These are phyloP conservation scores for Platycercus adscitus DNA, from an alignment of 2,113 vertebrate genomes.

Conservation along the genomic window DNA sequence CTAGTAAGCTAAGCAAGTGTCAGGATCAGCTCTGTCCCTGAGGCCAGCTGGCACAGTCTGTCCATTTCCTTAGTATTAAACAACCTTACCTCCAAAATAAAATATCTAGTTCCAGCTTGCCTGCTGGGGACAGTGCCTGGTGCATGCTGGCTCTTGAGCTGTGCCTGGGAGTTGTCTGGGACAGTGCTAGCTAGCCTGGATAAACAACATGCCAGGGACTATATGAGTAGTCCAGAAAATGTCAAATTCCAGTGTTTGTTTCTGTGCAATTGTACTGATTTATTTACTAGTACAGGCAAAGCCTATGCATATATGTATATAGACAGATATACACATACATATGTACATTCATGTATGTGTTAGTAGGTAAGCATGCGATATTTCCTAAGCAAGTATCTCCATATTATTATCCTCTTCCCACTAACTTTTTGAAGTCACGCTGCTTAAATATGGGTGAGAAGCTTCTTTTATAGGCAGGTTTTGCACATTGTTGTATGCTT, in stretches of 20 bases:
- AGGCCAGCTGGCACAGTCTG: conserved; percentile 17
- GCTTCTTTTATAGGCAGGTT: neutral
- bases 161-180: neutral
- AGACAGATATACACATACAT: accelerated
- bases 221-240: neutral
- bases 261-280: neutral
- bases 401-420: neutral
- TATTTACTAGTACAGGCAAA: neutral
- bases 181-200: neutral
- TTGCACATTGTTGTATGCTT: neutral
- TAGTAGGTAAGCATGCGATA: neutral
- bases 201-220: neutral
- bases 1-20: neutral
- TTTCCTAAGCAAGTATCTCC: neutral
- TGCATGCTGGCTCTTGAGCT: neutral
- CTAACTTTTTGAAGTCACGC: neutral
- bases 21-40: neutral
- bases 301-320: neutral
- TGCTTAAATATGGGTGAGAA: neutral
- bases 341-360: too few species aligned
- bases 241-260: neutral
- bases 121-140: neutral
- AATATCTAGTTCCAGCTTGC: neutral
- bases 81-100: neutral
- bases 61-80: neutral